Conservation (phyloP, 2,113 vertebrate genomes). For the Theristicus caerulescens region DNA sequence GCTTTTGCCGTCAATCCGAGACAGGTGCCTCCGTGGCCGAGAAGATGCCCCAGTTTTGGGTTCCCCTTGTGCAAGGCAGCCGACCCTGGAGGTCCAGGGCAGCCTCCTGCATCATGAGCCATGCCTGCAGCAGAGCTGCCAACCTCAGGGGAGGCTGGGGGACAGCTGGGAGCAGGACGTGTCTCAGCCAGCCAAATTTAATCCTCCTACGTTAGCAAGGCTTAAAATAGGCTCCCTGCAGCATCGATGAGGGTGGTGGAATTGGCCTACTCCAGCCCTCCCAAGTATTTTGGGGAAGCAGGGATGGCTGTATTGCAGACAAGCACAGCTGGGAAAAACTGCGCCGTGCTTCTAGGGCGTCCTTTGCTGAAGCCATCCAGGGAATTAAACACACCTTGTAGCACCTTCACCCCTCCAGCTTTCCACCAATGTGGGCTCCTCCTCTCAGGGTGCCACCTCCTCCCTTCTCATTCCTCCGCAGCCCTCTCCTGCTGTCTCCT, state of each 20-base stretch:
- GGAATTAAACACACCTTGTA: background rate
- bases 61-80: background rate
- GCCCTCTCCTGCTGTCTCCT: background rate
- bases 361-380: background rate
- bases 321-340: slow-evolving; percentile 53
- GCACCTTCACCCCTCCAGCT: background rate
- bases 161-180: slow-evolving; percentile 72
- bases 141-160: slow-evolving; percentile 64
- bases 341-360: background rate
- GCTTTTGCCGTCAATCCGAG: background rate
- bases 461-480: background rate
- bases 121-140: slow-evolving; percentile 44
- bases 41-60: background rate
- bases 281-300: slow-evolving; percentile 59
- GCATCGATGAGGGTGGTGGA: slow-evolving; percentile 63
- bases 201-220: slow-evolving; percentile 71
- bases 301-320: slow-evolving; percentile 37
- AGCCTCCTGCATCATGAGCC: background rate
- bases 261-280: slow-evolving; percentile 61
- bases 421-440: accelerated
- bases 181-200: slow-evolving; percentile 72
- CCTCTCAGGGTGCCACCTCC: background rate
- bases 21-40: accelerated
- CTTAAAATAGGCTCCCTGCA: slow-evolving; percentile 72
- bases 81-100: background rate